phyloP scores from a whole-genome alignment of 2,113 vertebrate genomes.

The Psilopogon haemacephalus region DNA sequence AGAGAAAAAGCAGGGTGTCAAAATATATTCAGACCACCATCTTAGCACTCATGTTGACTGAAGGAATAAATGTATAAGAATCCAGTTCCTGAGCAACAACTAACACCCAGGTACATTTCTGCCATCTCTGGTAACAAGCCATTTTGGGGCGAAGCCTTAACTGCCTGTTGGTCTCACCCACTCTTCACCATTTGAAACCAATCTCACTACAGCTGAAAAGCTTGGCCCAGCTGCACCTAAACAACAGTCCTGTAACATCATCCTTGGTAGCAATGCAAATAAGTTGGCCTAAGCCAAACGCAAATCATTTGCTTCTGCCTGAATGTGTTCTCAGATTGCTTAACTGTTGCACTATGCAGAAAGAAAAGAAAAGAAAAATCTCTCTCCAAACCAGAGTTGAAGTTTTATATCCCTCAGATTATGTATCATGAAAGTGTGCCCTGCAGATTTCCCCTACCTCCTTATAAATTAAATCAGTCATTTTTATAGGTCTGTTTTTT shows the following conservation, averaged over 20 bases:
- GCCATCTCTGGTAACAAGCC: not conserved
- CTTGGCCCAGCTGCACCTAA: not conserved
- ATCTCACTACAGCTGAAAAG: not conserved
- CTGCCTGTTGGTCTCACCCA: not conserved
- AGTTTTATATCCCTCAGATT: not conserved
- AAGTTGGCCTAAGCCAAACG: not conserved
- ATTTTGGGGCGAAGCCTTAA: not conserved
- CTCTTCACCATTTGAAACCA: not conserved
- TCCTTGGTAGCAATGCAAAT: not conserved
- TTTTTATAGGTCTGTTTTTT: not conserved
- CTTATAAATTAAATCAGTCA: not conserved
- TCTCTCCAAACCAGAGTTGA: not conserved
- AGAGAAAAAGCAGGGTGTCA: fast-evolving
- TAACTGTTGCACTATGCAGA: not conserved
- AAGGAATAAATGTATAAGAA: not conserved
- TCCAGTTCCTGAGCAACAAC: not conserved
- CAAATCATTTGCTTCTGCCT: not conserved
- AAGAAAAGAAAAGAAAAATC: not conserved
- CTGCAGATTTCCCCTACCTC: not conserved
- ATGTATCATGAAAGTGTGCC: not conserved
- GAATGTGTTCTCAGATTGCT: not conserved
- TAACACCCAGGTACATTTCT: not conserved
- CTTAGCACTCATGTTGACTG: not conserved
- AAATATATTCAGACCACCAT: not conserved
- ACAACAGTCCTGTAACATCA: not conserved